These are phyloP conservation scores for Falco rusticolus DNA, from an alignment of 2,797 vertebrate genomes.

Conservation along the genomic window DNA sequence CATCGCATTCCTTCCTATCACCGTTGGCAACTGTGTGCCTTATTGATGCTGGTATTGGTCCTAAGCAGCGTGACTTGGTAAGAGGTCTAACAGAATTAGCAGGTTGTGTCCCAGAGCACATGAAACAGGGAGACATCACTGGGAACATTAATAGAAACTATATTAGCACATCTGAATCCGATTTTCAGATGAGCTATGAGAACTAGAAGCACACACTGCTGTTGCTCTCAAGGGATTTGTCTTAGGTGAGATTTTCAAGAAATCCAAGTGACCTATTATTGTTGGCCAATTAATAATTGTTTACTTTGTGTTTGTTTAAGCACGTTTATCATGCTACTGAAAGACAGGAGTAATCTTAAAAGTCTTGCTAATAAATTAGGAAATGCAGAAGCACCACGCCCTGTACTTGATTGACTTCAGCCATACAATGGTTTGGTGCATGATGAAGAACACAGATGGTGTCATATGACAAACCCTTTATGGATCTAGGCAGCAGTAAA, in stretches of 20 bases:
- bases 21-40: not conserved
- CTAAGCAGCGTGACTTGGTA: not conserved
- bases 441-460: conserved; percentile 41
- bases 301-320: conserved; percentile 1
- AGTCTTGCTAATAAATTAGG: conserved; percentile 18
- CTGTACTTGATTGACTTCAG: conserved; percentile 23
- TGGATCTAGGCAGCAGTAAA: not conserved
- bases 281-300: not conserved
- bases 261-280: not conserved
- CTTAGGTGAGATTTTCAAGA: conserved; percentile 9
- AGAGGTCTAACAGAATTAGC: not conserved
- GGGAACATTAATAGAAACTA: not conserved
- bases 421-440: not conserved
- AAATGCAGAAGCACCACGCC: conserved; percentile 51
- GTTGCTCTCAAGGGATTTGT: conserved; percentile 17
- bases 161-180: not conserved
- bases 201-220: not conserved
- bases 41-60: accelerated
- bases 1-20: not conserved
- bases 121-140: not conserved
- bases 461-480: not conserved
- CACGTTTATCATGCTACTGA: not conserved
- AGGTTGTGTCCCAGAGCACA: not conserved
- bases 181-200: not conserved
- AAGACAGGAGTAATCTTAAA: not conserved